Base-by-base conservation (phyloP, 2,113 vertebrate genomes). In the Solea senegalensis region DNA sequence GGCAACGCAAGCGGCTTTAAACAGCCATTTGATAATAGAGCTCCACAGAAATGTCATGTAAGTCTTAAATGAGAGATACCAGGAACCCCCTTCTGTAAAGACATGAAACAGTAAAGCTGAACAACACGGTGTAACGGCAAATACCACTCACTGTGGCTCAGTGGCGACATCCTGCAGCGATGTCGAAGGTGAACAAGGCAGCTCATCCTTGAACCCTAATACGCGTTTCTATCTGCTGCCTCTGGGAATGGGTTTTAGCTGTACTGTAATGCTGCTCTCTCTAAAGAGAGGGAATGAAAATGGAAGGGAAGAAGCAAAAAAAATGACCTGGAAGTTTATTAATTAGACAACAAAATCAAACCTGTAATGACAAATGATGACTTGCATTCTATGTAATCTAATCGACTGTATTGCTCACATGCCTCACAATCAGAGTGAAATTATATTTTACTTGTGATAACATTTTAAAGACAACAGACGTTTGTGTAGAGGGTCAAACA, bases 301-400 rank as follows among this genome's bases (percentile, higher is more conserved):
- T 78, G 88, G 86, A 92, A 91, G 86, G 82, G 74, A 39, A 81
- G 59, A 91, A 68, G 81, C 78, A 89, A 88, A 71, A 69, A 93
- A 92, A 94, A 92, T 93, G 94, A 85, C 56, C 89, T 85, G 64
- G 73, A 94, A 89, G 93, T 95, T 95, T 95, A 95, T 95, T 95
- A 95, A 95, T 94, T 94, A 95, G 93, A 93, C 5, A 91, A 92
- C 92, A 77, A 74, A 93, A 95, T 90, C 95, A 95, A 34, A 94
- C 92, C 92, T 93, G 95, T 94, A 94, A 95, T 95, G 94, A 94
- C 93, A 94, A 95, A 93, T 95, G 91, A 95, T 93, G 92, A 93
- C 43, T 48, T 27, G 6, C 3, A 11, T 34, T 56, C 27, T 16
- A 75, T 52, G 12, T 50, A 9, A 12, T 44, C 11, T 15, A 51